Conservation (phyloP, 2,888 invertebrate genomes). For the Nomada fabriciana region DNA sequence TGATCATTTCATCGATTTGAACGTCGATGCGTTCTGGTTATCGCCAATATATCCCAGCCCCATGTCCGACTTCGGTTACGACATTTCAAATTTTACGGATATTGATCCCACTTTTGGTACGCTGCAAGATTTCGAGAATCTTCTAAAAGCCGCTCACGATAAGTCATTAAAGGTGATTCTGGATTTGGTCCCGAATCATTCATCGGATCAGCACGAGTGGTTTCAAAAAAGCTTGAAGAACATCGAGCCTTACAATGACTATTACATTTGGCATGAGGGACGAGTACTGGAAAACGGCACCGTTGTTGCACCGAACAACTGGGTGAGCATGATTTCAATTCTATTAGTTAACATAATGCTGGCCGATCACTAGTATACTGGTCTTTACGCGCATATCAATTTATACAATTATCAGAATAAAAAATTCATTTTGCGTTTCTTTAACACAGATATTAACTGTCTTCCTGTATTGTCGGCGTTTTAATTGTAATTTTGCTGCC, state of each 20-base stretch:
- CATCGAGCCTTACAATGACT: constrained; percentile 89
- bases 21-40: constrained; percentile 92
- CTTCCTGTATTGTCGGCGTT: no score
- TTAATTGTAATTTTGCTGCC: no score
- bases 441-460: no score
- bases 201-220: constrained; percentile 92
- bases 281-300: constrained; percentile 79
- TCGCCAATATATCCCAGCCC: constrained; percentile 94
- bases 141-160: constrained; percentile 86
- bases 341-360: background rate
- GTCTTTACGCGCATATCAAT: no score
- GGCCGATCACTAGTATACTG: no score
- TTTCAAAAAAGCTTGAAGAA: constrained; percentile 88
- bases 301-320: constrained; percentile 83
- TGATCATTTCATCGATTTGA: constrained; percentile 88
- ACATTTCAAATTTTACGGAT: constrained; percentile 91
- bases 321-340: constrained; percentile 76
- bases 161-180: constrained; percentile 84
- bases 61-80: constrained; percentile 95
- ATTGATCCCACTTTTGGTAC: constrained; percentile 92
- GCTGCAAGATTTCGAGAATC: constrained; percentile 88
- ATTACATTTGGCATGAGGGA: constrained; percentile 91
- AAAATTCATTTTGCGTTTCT: no score
- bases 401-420: no score
- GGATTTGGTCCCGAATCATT: constrained; percentile 89